Percentiles rank a stretch among this genome's conserved stretches.
Conservation (phyloP, 1,140 invertebrate genomes). For the Formica exsecta region DNA sequence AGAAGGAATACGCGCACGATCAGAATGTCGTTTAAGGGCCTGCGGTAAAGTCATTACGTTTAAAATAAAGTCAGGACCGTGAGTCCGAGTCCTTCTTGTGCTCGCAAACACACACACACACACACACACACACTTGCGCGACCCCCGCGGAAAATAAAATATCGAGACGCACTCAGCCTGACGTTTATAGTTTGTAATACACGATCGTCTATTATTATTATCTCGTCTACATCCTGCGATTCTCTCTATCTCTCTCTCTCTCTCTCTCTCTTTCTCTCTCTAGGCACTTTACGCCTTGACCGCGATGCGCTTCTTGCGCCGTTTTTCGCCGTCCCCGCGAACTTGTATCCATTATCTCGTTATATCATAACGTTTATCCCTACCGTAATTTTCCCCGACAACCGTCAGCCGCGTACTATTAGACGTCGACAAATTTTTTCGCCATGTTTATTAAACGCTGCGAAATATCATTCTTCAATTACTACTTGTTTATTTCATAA, state of each 20-base stretch:
- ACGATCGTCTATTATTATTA: slow-evolving; percentile 78
- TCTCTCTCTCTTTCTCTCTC: slow-evolving; percentile 51
- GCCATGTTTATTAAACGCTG: neutral
- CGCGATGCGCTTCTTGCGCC: slow-evolving; percentile 53
- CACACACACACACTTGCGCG: slow-evolving; percentile 28
- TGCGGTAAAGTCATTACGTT: slow-evolving; percentile 73
- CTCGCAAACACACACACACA: slow-evolving; percentile 43
- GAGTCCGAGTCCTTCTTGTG: slow-evolving; percentile 61
- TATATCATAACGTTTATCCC: slow-evolving; percentile 46
- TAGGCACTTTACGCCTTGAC: slow-evolving; percentile 58
- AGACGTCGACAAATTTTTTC: slow-evolving; percentile 46
- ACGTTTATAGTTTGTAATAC: slow-evolving; percentile 78
- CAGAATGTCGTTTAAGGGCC: slow-evolving; percentile 75
- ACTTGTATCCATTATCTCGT: slow-evolving; percentile 55
- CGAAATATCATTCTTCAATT: neutral
- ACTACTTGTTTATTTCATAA: neutral
- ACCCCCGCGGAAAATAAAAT: slow-evolving; percentile 73
- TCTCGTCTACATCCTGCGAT: slow-evolving; percentile 72
- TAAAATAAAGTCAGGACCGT: slow-evolving; percentile 67
- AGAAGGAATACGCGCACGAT: slow-evolving; percentile 70
- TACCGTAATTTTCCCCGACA: slow-evolving; percentile 35
- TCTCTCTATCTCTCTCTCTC: slow-evolving; percentile 59
- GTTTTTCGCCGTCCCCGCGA: slow-evolving; percentile 47
- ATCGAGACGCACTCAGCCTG: slow-evolving; percentile 56
- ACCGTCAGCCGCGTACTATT: neutral